Evolutionary conservation across 1,140 invertebrate species (phyloP), one percentile per base, ranked within the genome.

Genomic region (Harlomillsia oculata): DNA sequence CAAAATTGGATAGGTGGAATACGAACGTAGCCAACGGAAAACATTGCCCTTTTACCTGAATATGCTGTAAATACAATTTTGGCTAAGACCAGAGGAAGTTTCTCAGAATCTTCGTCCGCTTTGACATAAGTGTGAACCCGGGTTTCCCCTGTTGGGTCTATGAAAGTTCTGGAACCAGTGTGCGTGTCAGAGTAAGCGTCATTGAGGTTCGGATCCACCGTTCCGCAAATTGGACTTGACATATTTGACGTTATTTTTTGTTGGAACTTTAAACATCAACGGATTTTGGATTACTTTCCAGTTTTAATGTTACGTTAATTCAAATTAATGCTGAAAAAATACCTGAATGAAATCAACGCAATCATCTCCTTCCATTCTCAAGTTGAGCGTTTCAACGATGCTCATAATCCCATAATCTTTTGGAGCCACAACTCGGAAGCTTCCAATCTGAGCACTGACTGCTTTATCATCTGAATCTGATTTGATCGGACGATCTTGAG

Each of bases 381-480:
- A 30, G 18, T 39, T 20, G 4, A 58, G 29, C 14, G 29, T 14
- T 29, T 52, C 37, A 11, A 58, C 43, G 1, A 58, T 41, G 29
- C 14, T 48, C 56, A 58, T 52, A n/a, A 58, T 25, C 2, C 56
- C 56, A 28, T 46, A 43, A 8, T 18, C 34, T 6, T 28, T 26
- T 20, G 56, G 56, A 1, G 56, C 56, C n/a, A 25, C 32, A 9
- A 57, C 48, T 9, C 43, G 23, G 37, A 57, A 57, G 5, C 37
- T 37, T 25, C 46, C 55, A 9, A 21, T 21, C 1, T 29, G 45
- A 56, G 48, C 34, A 39, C 30, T 48, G 9, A 48, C 14, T 30
- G 28, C 20, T 21, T 32, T 48, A 14, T 16, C 30, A 48, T 48
- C 28, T 48, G 28, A 16, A 14, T 23, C 28, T 5, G 45, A 20